Base-by-base conservation (phyloP, 2,888 invertebrate species). In the Phania funesta region DNA sequence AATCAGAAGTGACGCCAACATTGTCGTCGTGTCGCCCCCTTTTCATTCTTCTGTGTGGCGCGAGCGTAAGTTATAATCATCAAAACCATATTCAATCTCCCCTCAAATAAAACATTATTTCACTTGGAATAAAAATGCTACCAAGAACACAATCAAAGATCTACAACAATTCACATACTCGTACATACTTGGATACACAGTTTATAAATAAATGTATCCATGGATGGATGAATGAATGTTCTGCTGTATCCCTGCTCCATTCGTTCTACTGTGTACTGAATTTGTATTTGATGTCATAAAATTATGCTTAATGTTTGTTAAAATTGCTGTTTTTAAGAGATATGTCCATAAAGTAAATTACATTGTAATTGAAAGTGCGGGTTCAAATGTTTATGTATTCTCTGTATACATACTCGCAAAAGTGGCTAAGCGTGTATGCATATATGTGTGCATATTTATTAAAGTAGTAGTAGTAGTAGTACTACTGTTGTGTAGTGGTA, bases 261-360 rank as follows among this genome's bases (percentile, higher is more conserved):
- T 41, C 48, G 20, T 24, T 32, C 58, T 56, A 26, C 13, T 75
- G 50, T 58, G 22, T 38, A 1, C 16, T 29, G 54, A 18, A 13
- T 70, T 78, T 58, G 50, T 68, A 41, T 29, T 54, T 41, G 87
- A 87, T 89, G 87, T 87, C 89, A 89, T 90, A 88, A 90, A 90
- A 90, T 90, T 90, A 90, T 89, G 88, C 87, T 90, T 88, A 89
- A 89, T 89, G 90, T 89, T 87, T 82, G 87, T 87, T 87, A 88
- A 89, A 89, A 89, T 89, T 87, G 88, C 88, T 88, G 88, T 87
- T 89, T 86, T 87, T 85, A 84, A 86, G 86, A 88, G 89, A 89
- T 89, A 89, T 88, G 88, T 88, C 86, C 88, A 87, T 89, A 89
- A 89, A 88, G 87, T 87, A 87, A 89, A 90, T 89, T 88, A 88